Base-by-base conservation (phyloP, 2,797 vertebrate species). In the Lophura swinhoii region DNA sequence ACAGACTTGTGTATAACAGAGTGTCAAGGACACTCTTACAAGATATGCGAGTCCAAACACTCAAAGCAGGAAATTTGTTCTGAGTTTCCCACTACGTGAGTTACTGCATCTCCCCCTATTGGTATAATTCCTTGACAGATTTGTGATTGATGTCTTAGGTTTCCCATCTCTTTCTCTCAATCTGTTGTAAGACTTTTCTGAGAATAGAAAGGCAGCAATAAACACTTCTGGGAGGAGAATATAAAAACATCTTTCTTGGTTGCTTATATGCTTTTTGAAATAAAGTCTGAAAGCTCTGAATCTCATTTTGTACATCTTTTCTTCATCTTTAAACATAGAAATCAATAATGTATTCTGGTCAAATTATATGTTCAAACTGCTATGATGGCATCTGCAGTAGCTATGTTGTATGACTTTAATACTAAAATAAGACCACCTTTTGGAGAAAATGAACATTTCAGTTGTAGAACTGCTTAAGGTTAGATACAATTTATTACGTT, bases 391-490 rank as follows among this genome's bases (percentile, higher is more conserved):
- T 46, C 51, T 82, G 48, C 26, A 67, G 28, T 18, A 73, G 51
- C 28, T 66, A 69, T 4, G 11, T 26, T 80, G 9, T n/a, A 44
- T 41, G 55, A 67, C 28, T 62, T 18, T 56, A 59, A 81, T 59
- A 56, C 28, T 24, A 35, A 87, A 87, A 87, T 70, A 60, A 29
- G 46, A 82, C 6, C 43, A 11, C 5, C 39, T 70, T 86, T 51
- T 82, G 8, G 20, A 84, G 55, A 88, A 88, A 91, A 84, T 31
- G 60, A 88, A 87, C 63, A 70, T 79, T 75, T 15, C 75, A n/a
- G 44, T 88, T 62, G 87, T 60, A 81, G 9, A 82, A 44, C 26
- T 79, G 31, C 44, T 86, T 72, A 6, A 7, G 71, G 81, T 84
- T 91, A 87, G 48, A 44, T 82, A 33, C 37, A 10, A 76, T 94